Evolutionary conservation across 1,140 invertebrate species (phyloP).

Genomic region (Hylyphantes graminicola): DNA sequence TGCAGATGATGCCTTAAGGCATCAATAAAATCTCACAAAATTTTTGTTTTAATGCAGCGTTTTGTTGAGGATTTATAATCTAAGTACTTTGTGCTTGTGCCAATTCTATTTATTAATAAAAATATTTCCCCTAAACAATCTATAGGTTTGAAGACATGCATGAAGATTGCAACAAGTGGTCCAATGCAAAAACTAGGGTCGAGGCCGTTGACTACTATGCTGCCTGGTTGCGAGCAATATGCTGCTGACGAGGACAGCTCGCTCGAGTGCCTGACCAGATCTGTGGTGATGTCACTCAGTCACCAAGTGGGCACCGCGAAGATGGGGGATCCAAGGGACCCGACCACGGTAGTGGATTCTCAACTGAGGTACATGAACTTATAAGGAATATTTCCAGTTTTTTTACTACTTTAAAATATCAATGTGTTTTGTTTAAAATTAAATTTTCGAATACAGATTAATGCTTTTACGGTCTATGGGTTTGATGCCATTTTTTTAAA

Average conservation of each 20-base stretch:
- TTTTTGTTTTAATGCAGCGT: no score
- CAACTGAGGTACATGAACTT: conserved; percentile 69
- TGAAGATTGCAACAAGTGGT: background rate
- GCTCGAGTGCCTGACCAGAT: conserved; percentile 84
- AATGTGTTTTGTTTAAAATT: background rate
- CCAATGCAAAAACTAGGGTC: conserved; percentile 74
- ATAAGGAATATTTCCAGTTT: background rate
- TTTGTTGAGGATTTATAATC: no score
- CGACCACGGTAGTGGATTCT: conserved; percentile 83
- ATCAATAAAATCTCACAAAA: no score
- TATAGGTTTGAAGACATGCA: conserved; percentile 24
- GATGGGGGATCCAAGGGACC: conserved; percentile 83
- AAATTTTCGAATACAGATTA: no score
- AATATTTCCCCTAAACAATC: no score
- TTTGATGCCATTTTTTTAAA: no score
- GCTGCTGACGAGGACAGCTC: conserved; percentile 82
- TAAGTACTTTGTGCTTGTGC: no score
- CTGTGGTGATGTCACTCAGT: conserved; percentile 87
- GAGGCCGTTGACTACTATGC: conserved; percentile 76
- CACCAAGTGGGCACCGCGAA: conserved; percentile 72
- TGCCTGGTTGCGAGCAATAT: conserved; percentile 80
- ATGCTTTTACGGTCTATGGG: no score
- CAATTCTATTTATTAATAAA: no score
- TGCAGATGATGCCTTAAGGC: no score
- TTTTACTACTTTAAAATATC: background rate